These are phyloP conservation scores for Gymnoscopelus microlampas DNA, from an alignment of 2,797 vertebrate genomes.

Conservation along the genomic window DNA sequence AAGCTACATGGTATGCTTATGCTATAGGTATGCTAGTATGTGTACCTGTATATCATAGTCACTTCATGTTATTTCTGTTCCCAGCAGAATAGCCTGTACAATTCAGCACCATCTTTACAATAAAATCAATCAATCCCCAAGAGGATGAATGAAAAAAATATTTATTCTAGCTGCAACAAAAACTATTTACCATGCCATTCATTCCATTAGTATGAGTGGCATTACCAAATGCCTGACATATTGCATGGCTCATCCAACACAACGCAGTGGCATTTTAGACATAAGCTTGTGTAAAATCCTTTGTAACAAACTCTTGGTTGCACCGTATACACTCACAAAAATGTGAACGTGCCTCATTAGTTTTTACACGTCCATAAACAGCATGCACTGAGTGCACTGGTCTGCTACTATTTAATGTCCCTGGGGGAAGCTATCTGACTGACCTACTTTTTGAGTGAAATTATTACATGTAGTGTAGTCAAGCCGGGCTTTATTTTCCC, in stretches of 20 bases:
- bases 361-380: slow-evolving; percentile 65
- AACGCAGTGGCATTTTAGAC: slow-evolving; percentile 9
- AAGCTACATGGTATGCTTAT: too few relatives aligned
- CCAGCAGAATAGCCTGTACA: slow-evolving; percentile 20
- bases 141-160: too few relatives aligned
- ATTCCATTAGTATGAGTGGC: slow-evolving; percentile 15
- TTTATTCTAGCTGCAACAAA: neutral
- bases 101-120: slow-evolving; percentile 13
- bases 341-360: slow-evolving; percentile 59
- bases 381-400: slow-evolving; percentile 52
- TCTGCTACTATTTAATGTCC: slow-evolving; percentile 73
- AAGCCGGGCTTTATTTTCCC: slow-evolving; percentile 53
- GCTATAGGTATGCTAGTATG: too few relatives aligned
- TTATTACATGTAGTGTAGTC: slow-evolving; percentile 69
- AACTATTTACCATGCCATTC: slow-evolving; percentile 21
- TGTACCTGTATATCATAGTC: too few relatives aligned
- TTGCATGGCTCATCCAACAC: neutral
- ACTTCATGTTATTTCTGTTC: slow-evolving; percentile 5
- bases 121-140: too few relatives aligned
- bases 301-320: slow-evolving; percentile 3
- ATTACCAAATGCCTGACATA: neutral
- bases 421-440: slow-evolving; percentile 74
- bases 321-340: slow-evolving; percentile 6
- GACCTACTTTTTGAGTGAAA: slow-evolving; percentile 82
- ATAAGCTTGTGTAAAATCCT: slow-evolving; percentile 18